Evolutionary conservation across 1,140 invertebrate genomes (phyloP).

Genomic region (Drosophila melanica): DNA sequence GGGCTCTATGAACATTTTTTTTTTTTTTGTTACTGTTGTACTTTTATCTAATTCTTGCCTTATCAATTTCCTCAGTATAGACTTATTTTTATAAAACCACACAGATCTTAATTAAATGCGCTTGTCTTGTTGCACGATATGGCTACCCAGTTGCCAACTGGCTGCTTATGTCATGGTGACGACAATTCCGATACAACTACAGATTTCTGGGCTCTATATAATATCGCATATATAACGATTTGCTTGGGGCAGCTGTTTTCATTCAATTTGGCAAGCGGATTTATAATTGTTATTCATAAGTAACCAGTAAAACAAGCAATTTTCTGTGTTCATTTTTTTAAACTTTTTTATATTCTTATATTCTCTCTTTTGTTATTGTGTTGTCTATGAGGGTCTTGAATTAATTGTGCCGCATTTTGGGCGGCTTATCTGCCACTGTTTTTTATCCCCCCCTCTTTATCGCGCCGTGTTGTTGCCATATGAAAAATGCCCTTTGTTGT

Average conservation of each 20-base stretch:
- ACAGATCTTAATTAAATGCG: slow-evolving; percentile 57
- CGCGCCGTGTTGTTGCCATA: slow-evolving; percentile 33
- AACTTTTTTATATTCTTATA: not conserved
- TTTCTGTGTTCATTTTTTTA: not conserved
- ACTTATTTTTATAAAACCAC: slow-evolving; percentile 28
- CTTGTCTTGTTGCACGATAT: slow-evolving; percentile 17
- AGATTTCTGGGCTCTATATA: slow-evolving; percentile 14
- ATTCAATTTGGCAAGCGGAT: slow-evolving; percentile 39
- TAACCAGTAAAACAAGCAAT: slow-evolving; percentile 11
- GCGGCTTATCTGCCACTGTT: slow-evolving; percentile 16
- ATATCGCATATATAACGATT: not conserved
- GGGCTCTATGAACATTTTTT: slow-evolving; percentile 26
- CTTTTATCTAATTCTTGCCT: slow-evolving; percentile 37
- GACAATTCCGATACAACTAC: slow-evolving; percentile 34
- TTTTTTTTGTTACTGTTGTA: not conserved
- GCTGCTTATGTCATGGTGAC: slow-evolving; percentile 42
- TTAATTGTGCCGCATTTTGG: slow-evolving; percentile 45
- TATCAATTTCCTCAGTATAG: slow-evolving; percentile 33
- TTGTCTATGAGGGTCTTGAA: slow-evolving; percentile 40
- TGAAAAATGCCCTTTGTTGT: slow-evolving; percentile 60
- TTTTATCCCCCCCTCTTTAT: not conserved
- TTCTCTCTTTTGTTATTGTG: not conserved
- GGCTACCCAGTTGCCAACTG: slow-evolving; percentile 5
- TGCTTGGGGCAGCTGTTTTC: slow-evolving; percentile 45
- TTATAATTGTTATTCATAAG: slow-evolving; percentile 34